Base-by-base conservation (phyloP, 2,797 vertebrate genomes). In the Esox masquinongy region DNA sequence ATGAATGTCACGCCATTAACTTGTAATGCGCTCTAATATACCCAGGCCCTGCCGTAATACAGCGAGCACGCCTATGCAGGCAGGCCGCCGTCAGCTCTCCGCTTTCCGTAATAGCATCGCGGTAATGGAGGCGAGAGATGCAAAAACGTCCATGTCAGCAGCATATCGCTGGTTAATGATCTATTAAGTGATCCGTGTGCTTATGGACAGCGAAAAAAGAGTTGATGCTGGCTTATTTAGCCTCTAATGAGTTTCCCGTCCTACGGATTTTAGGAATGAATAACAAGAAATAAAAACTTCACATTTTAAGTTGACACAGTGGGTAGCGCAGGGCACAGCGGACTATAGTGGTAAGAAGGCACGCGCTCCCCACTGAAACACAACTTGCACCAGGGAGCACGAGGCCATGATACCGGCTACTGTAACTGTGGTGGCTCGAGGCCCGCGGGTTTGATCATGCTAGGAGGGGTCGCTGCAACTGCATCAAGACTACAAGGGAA, bases 141-240 rank as follows among this genome's bases (percentile, higher is more conserved):
- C 92, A 90, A 92, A 92, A 94, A 93, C 89, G 89, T 92, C 88
- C 89, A 87, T 92, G 94, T 94, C 94, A 95, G 94, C 94, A 94
- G 88, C 92, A 92, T 86, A 93, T 92, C 90, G 91, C 87, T 94
- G 93, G 95, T 96, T 96, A 96, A 96, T 96, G 93, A 95, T 96
- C 95, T 96, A 94, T 95, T 93, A 94, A 93, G 93, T 89, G 92
- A 94, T 93, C 88, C 83, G 85, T 87, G 93, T 89, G 94, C 94
- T 94, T 94, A 93, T 93, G 93, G 92, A 93, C 93, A 93, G 93
- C 93, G 93, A 91, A 93, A 92, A 94, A 96, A 94, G 92, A 93
- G 94, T 94, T 86, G 95, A 95, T 94, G 94, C 91, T 91, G 92
- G 94, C 94, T 94, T 87, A 89, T 95, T 93, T 88, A 83, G 75